These are phyloP conservation scores for Hemicrepidius hirtus DNA, from an alignment of 2,888 invertebrate species.

Conservation along the genomic window DNA sequence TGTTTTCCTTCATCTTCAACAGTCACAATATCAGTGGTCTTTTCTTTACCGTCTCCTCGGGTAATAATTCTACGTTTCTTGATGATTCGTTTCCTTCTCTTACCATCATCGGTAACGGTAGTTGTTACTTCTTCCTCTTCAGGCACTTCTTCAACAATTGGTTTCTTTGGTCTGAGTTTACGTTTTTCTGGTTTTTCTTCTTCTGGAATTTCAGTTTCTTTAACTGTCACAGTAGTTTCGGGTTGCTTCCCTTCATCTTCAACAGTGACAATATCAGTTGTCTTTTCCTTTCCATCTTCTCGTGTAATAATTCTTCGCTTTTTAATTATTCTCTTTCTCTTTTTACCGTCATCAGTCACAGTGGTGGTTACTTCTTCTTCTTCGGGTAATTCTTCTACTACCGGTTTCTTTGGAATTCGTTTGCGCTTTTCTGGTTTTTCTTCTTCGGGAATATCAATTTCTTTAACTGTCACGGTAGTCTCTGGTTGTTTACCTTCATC, in stretches of 20 bases:
- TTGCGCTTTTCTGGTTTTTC: constrained; percentile 54
- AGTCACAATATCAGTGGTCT: constrained; percentile 65
- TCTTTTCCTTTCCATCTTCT: constrained; percentile 63
- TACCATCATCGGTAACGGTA: constrained; percentile 54
- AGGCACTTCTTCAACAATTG: constrained; percentile 52
- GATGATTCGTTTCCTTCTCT: constrained; percentile 59
- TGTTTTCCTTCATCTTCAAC: constrained; percentile 62
- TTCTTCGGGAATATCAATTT: constrained; percentile 58
- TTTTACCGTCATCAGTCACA: constrained; percentile 59
- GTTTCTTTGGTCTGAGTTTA: constrained; percentile 48
- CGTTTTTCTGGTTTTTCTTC: constrained; percentile 50
- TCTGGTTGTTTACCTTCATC: constrained; percentile 65
- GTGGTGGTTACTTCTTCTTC: constrained; percentile 59
- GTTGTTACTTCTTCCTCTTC: constrained; percentile 50
- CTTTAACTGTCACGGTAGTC: constrained; percentile 62
- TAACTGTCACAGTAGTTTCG: constrained; percentile 55
- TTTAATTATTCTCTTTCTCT: constrained; percentile 66
- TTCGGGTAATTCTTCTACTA: constrained; percentile 45
- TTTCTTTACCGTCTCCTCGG: constrained; percentile 67
- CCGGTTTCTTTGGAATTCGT: constrained; percentile 51
- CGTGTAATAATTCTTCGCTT: constrained; percentile 61
- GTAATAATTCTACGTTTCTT: constrained; percentile 68
- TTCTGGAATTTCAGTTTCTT: constrained; percentile 51
- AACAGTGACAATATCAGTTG: constrained; percentile 57
- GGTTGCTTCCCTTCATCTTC: constrained; percentile 62